Percentiles rank a stretch among this genome's conserved stretches.
Conservation (phyloP, 2,113 vertebrate genomes). For the Calyptommatus sinebrachiatus region DNA sequence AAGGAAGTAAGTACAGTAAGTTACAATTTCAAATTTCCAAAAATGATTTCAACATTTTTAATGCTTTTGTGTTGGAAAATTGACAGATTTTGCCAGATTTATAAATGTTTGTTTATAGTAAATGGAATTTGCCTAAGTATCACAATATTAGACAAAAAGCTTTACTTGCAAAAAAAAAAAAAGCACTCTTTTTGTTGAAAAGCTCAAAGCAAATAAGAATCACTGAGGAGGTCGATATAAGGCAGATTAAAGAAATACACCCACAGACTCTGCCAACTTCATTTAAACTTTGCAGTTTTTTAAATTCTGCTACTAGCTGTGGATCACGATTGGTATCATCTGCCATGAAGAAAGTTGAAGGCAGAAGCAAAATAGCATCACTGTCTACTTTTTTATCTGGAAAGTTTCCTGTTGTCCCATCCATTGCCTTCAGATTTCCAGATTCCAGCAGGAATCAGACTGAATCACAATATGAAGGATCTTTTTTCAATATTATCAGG, state of each 20-base stretch:
- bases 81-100: not conserved
- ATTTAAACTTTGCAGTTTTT: not conserved
- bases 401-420: not conserved
- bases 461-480: not conserved
- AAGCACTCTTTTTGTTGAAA: not conserved
- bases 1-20: too few relatives aligned
- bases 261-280: not conserved
- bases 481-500: not conserved
- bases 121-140: not conserved
- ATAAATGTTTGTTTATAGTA: not conserved
- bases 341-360: not conserved
- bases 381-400: not conserved
- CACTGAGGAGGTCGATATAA: not conserved
- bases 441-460: not conserved
- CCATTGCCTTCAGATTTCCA: not conserved
- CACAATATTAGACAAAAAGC: not conserved
- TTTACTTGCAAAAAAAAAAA: not conserved
- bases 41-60: not conserved
- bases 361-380: not conserved
- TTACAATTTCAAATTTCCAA: not conserved
- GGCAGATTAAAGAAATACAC: slow-evolving; percentile 4
- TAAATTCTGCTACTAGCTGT: not conserved
- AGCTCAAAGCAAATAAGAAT: not conserved
- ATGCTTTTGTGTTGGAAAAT: not conserved
- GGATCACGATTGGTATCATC: not conserved